These are phyloP conservation scores for Dreissena rostriformis DNA, from an alignment of 1,140 invertebrate genomes.

Conservation along the genomic window DNA sequence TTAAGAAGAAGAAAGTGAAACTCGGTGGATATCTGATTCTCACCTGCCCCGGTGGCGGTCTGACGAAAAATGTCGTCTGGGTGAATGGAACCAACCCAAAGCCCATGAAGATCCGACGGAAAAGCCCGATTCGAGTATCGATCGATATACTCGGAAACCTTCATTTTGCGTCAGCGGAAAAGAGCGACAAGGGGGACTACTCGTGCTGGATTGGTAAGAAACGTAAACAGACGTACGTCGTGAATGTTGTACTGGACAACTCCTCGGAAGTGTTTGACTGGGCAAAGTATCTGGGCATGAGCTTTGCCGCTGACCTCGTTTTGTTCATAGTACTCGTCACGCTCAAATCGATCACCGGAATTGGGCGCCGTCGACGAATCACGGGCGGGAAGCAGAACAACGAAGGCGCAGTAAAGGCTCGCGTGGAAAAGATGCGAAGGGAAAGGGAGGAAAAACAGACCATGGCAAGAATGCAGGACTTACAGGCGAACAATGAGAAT, in stretches of 20 bases:
- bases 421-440: too few relatives aligned
- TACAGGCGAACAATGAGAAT: too few relatives aligned
- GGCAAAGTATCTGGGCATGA: conserved; percentile 7
- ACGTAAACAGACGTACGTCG: conserved; percentile 8
- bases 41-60: conserved; percentile 12
- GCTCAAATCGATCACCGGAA: neutral
- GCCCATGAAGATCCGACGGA: neutral
- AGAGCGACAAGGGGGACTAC: conserved; percentile 14
- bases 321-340: conserved; percentile 6
- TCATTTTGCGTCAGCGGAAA: conserved; percentile 4
- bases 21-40: conserved; percentile 20
- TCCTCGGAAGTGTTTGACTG: neutral
- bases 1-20: neutral
- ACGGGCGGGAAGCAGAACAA: too few relatives aligned
- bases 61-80: conserved; percentile 22
- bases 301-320: conserved; percentile 26
- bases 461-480: too few relatives aligned
- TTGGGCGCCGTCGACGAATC: too few relatives aligned
- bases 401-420: too few relatives aligned
- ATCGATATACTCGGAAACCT: conserved; percentile 44
- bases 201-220: conserved; percentile 37
- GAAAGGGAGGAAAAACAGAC: too few relatives aligned
- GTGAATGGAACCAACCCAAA: conserved; percentile 13
- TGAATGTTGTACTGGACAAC: conserved; percentile 11
- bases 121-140: neutral